A percentile compares a stretch with the other conserved stretches of the same genome.
Evolutionary conservation across 2,888 invertebrate genomes (phyloP).

Genomic region (Caenorhabditis sulstoni): DNA sequence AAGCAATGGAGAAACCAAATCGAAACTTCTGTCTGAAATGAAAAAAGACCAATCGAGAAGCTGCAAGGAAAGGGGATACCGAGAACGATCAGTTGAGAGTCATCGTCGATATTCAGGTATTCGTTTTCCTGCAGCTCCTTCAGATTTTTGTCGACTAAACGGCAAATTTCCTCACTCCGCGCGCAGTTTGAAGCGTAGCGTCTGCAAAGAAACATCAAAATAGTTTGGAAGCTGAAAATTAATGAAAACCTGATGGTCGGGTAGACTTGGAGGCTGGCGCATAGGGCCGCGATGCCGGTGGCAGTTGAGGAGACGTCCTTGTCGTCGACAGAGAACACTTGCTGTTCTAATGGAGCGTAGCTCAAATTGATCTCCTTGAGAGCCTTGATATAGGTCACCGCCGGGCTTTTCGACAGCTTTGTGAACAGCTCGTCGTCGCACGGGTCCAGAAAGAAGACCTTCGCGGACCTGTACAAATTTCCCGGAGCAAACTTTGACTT

Average conservation of each 20-base stretch:
- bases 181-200: constrained; percentile 35
- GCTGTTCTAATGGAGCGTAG: constrained; percentile 27
- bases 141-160: constrained; percentile 40
- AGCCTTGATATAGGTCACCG: constrained; percentile 10
- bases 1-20: constrained; percentile 41
- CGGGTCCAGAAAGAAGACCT: constrained; percentile 37
- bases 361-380: constrained; percentile 37
- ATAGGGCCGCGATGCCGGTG: constrained; percentile 32
- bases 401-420: constrained; percentile 19
- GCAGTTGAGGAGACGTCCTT: constrained; percentile 5
- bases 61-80: constrained; percentile 2
- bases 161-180: constrained; percentile 46
- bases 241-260: constrained; percentile 25
- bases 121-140: constrained; percentile 21
- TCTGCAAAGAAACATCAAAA: neutral
- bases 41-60: too few relatives aligned
- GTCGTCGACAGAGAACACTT: constrained; percentile 25
- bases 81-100: constrained; percentile 40
- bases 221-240: neutral
- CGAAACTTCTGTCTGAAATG: constrained; percentile 51
- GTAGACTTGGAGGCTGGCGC: constrained; percentile 15
- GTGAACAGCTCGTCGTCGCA: constrained; percentile 15
- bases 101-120: constrained; percentile 8
- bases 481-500: constrained; percentile 7
- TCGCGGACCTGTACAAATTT: constrained; percentile 16